Base-by-base conservation (phyloP, 2,113 vertebrate species). In the Caranx ignobilis region DNA sequence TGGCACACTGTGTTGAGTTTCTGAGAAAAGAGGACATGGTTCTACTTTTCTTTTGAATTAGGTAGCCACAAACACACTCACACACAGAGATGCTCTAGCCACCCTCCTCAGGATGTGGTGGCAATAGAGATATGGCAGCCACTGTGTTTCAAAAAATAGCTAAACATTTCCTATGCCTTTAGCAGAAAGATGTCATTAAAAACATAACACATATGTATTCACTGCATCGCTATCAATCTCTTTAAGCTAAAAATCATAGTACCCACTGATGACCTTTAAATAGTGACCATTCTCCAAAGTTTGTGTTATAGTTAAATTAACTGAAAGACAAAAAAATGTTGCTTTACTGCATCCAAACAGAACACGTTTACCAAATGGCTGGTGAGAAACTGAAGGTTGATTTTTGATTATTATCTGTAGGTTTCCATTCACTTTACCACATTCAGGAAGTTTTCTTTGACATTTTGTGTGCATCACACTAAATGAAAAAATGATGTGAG, bases 71-170 rank as follows among this genome's bases (percentile, higher is more conserved):
- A 37, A 55, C 57, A 61, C 16, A 37, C 66, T n/a, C 13, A 43
- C 11, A 41, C 8, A 37, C 18, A 75, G 8, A 75, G 19, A 45
- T 19, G n/a, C 16, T 43, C 11, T 39, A 35, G 35, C 35, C 31
- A 48, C 1, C 1, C 11, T 63, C 90, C 11, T 63, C 90, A 90
- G 90, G 86, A 91, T 81, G 88, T 90, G 84, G 84, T 66, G 16
- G n/a, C 16, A 67, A 6, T 43, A 2, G 4, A 66, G n/a, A 6
- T 26, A n/a, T 16, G 4, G 4, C 19, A 34, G 4, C 21, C 35
- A 3, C 35, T 4, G 13, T 39, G 19, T 55, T 63, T 83, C 52
- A 71, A 19, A 52, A 65, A 31, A 84, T 26, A 84, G 76, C 71
- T 61, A 70, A 82, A 63, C 34, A 39, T 11, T 26, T 26, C 26